Evolutionary conservation across 2,888 invertebrate genomes (phyloP), one percentile per base, ranked within the genome.

Genomic region (Cephus spinipes): DNA sequence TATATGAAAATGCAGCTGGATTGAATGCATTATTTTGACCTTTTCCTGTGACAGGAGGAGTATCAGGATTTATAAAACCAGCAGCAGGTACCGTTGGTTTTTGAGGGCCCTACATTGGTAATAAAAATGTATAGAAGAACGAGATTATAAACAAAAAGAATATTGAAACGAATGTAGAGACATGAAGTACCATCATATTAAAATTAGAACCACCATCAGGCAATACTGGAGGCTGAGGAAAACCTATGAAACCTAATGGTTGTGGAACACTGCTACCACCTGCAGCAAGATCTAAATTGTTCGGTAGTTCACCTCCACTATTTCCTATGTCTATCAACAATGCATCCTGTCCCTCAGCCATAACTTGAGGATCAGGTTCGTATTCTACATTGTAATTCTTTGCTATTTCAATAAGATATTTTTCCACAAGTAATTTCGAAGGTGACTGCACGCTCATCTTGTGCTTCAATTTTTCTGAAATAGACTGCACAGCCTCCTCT

Each of bases 391-490:
- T 97, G 90, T 98, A 99, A 87, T 97, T 97, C 91, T 97, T 98
- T 1, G 99, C 98, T 85, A 99, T 99, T 93, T 99, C 99, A 87
- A 98, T 96, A 85, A 99, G 92, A 93, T 95, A 98, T 89, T 96
- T 97, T 91, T 99, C 99, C 11, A 99, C 96, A 31, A 99, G 93
- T 77, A 98, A 93, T 91, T 98, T 99, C 0, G 99, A 97, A 4
- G 99, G 99, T 55, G 98, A 98, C 86, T 98, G 97, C 12, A 98
- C 95, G 34, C 97, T 96, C 92, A 99, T 93, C 92, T 99, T 99
- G 88, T 98, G 97, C 92, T 97, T 97, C 69, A 99, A 92, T 91
- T 98, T 98, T 80, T 98, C 96, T 86, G 97, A 98, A 36, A 96
- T 96, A 11, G 97, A 96, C 81, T 94, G 95, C 6, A 97, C 93